Evolutionary conservation across 35 echinoderm and acorn worm genomes (phyloP).

Genomic region (Stichopus chloronotus): DNA sequence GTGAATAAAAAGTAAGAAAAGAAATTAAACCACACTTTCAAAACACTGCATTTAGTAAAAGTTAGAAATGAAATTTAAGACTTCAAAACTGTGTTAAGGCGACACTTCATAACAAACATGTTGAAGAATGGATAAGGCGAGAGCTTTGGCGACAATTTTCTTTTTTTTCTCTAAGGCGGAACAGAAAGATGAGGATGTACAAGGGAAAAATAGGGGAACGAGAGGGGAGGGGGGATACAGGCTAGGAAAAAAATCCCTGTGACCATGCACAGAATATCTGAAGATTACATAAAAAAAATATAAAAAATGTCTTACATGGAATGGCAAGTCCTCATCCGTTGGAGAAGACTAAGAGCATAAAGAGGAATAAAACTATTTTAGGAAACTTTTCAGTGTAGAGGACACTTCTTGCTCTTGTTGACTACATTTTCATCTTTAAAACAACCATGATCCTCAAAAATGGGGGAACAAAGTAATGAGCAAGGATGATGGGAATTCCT

Average conservation of each 20-base stretch:
- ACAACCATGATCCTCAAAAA: too few species aligned
- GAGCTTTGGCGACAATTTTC: background rate
- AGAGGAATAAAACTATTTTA: background rate
- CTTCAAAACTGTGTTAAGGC: background rate
- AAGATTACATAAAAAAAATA: background rate
- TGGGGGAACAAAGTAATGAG: too few species aligned
- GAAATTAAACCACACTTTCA: too few species aligned
- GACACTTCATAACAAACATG: background rate
- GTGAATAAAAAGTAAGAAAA: too few species aligned
- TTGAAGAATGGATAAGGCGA: background rate
- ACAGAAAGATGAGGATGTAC: background rate
- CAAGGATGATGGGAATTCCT: too few species aligned
- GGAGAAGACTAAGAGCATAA: conserved; percentile 21
- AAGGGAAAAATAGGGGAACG: background rate
- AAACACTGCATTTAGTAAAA: background rate
- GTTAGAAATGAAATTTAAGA: background rate
- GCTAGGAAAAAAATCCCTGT: background rate
- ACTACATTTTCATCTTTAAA: too few species aligned
- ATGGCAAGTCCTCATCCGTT: conserved; percentile 44
- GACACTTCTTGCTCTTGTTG: too few species aligned
- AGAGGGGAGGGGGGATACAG: background rate
- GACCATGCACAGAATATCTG: conserved; percentile 32
- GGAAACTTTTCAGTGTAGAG: too few species aligned
- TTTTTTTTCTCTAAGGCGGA: background rate
- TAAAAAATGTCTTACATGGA: conserved; percentile 4